Percentiles rank a stretch among this genome's conserved stretches.
These are phyloP conservation scores for Dicycla oo DNA, from an alignment of 2,888 invertebrate species.

Conservation along the genomic window DNA sequence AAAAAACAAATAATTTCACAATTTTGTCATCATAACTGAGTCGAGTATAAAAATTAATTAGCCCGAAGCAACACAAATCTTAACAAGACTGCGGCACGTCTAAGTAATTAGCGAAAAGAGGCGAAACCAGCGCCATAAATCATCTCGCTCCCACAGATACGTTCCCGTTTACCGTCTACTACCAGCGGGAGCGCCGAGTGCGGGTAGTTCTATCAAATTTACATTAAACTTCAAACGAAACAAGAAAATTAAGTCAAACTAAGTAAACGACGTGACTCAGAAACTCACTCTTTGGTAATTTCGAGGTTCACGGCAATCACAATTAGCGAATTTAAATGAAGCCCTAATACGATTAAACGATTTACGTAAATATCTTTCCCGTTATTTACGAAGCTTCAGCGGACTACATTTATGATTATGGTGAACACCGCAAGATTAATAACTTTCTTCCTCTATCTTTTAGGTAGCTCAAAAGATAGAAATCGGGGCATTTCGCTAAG, in stretches of 20 bases:
- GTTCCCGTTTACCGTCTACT: slow-evolving; percentile 36
- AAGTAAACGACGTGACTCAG: slow-evolving; percentile 49
- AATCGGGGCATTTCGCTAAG: slow-evolving; percentile 36
- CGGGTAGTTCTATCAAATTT: slow-evolving; percentile 55
- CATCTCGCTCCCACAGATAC: slow-evolving; percentile 65
- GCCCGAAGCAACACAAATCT: slow-evolving; percentile 69
- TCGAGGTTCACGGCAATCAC: slow-evolving; percentile 23
- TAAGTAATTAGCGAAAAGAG: slow-evolving; percentile 76
- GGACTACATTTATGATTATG: slow-evolving; percentile 29
- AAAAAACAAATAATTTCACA: slow-evolving; percentile 11
- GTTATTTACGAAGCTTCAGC: slow-evolving; percentile 6
- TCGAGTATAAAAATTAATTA: slow-evolving; percentile 63
- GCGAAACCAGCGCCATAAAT: slow-evolving; percentile 73
- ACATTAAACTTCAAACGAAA: slow-evolving; percentile 62
- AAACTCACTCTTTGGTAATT: no score
- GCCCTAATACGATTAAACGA: slow-evolving; percentile 20
- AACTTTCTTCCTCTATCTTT: slow-evolving; percentile 29
- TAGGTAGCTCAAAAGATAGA: slow-evolving; percentile 32
- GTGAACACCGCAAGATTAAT: slow-evolving; percentile 48
- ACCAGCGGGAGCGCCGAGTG: slow-evolving; percentile 1
- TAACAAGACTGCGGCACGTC: slow-evolving; percentile 72
- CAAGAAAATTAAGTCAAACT: slow-evolving; percentile 60
- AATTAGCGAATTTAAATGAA: slow-evolving; percentile 36
- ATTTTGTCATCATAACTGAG: slow-evolving; percentile 33
- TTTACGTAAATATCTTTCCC: slow-evolving; percentile 11